Conservation (phyloP, 2,113 vertebrate species). For the Cebidichthys violaceus region DNA sequence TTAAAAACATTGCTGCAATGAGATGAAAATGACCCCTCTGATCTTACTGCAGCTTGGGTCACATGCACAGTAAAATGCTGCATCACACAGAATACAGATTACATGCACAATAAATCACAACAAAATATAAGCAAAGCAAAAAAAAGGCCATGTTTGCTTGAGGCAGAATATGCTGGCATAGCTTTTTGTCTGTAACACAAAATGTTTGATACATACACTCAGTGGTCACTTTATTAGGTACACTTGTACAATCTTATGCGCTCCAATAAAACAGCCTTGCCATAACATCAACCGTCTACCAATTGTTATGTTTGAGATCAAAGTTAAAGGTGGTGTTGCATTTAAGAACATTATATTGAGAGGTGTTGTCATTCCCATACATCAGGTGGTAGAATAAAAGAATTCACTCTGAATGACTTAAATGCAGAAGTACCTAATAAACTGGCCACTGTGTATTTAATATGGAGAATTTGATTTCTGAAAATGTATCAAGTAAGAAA, state of each 20-base stretch:
- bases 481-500: background rate
- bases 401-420: background rate
- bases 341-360: background rate
- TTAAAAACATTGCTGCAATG: constrained; percentile 39
- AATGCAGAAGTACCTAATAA: background rate
- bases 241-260: background rate
- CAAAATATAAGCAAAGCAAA: background rate
- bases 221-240: background rate
- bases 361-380: background rate
- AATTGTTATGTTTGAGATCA: background rate
- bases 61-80: constrained; percentile 16
- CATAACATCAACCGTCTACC: background rate
- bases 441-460: background rate
- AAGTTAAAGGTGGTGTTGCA: background rate
- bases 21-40: constrained; percentile 40
- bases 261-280: background rate
- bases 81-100: background rate
- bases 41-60: constrained; percentile 32
- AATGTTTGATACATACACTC: background rate
- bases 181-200: background rate
- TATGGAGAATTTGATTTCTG: background rate
- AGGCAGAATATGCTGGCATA: background rate
- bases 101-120: background rate
- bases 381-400: background rate
- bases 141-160: background rate